phyloP scores from a whole-genome alignment of 2,113 vertebrate genomes.

The Ammodytes dubius region DNA sequence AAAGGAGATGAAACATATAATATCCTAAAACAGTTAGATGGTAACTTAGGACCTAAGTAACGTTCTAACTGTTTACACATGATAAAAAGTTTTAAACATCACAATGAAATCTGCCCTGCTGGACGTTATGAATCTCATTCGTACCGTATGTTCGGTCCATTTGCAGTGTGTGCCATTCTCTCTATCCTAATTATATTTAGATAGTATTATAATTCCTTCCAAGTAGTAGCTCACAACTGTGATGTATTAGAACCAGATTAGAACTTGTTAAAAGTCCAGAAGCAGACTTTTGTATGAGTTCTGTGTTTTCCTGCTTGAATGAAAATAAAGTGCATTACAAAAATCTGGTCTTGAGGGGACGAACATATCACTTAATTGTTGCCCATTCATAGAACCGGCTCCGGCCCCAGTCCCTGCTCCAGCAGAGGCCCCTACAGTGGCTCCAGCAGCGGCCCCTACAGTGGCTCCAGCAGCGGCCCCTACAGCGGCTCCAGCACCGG shows the following conservation, averaged over 20 bases:
- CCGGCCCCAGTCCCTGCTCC: slow-evolving; percentile 10
- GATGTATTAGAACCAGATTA: too few relatives aligned
- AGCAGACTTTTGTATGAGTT: too few relatives aligned
- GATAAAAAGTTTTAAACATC: neutral
- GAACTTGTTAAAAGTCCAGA: too few relatives aligned
- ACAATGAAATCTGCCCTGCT: neutral
- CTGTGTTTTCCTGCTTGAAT: too few relatives aligned
- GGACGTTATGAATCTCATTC: neutral
- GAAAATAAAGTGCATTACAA: neutral
- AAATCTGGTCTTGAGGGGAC: neutral
- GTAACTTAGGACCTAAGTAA: too few relatives aligned
- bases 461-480: accelerated
- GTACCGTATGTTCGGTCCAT: neutral
- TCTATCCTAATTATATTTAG: neutral
- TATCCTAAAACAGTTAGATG: neutral
- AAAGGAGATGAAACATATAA: neutral
- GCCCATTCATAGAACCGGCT: neutral
- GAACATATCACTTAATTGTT: neutral
- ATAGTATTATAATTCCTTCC: neutral
- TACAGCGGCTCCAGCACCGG: neutral
- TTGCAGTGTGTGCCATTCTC: neutral
- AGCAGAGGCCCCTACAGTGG: neutral
- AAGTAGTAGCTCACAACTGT: neutral
- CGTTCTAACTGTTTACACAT: neutral
- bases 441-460: accelerated